These are phyloP conservation scores for Psittacula derbiana DNA, from an alignment of 2,797 vertebrate genomes.

Conservation along the genomic window DNA sequence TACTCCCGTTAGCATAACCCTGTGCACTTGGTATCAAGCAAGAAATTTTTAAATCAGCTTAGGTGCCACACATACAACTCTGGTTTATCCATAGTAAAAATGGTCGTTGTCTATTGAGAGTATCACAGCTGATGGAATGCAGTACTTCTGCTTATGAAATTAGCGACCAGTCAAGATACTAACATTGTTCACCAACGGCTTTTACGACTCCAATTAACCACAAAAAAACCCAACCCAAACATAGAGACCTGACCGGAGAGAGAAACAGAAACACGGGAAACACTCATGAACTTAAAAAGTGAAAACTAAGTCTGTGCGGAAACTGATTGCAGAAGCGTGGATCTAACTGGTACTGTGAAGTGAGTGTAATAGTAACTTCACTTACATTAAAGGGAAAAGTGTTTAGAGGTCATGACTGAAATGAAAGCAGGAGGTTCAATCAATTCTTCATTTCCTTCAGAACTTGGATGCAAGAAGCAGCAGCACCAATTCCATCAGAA, in stretches of 20 bases:
- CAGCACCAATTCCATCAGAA: not conserved
- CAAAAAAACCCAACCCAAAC: not conserved
- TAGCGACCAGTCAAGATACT: not conserved
- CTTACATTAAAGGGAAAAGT: not conserved
- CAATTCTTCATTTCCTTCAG: not conserved
- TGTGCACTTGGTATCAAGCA: not conserved
- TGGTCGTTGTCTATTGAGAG: not conserved
- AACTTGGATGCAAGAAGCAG: not conserved
- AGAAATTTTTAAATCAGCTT: not conserved
- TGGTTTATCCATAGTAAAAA: not conserved
- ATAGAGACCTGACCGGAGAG: not conserved
- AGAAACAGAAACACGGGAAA: not conserved
- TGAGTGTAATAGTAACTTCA: not conserved
- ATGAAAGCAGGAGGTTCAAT: not conserved
- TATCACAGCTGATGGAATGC: not conserved
- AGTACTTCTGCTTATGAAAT: not conserved
- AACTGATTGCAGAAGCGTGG: not conserved
- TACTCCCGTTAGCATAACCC: not conserved
- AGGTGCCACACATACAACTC: not conserved
- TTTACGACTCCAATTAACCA: not conserved
- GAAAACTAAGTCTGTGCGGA: not conserved
- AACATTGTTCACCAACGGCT: accelerated
- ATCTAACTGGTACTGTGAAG: not conserved
- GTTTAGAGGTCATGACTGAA: not conserved
- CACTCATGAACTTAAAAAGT: not conserved